Evolutionary conservation across 2,888 invertebrate genomes (phyloP), one percentile per base, ranked within the genome.

Genomic region (Melolontha melolontha): DNA sequence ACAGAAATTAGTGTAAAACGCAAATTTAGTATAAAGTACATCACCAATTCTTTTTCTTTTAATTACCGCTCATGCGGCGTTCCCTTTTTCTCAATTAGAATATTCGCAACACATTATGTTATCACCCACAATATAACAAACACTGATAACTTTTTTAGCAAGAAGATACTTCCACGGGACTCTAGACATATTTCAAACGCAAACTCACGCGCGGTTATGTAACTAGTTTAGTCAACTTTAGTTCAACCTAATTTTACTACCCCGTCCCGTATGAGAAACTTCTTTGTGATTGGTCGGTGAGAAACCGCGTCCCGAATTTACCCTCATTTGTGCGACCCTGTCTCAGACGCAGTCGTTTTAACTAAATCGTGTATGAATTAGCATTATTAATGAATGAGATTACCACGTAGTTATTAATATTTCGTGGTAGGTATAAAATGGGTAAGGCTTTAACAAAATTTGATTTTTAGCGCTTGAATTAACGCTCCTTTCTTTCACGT

Each of bases 261-360:
- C 80, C 81, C 76, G 80, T 78, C 81, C 82, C 81, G 79, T 80
- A 77, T 73, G 75, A 74, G 80, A 79, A 80, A 78, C 74, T 73
- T 63, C 73, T 70, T 68, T 77, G 74, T 75, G 65, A 81, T 81
- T 81, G 81, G 81, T 72, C 75, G 70, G 62, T 54, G 55, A 65
- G 67, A 70, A 73, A 73, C 74, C 75, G 75, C 74, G 75, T 75
- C 79, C 77, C 77, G 73, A 73, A 69, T 69, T 72, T 71, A 72
- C 75, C 74, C 74, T 72, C 75, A 73, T 72, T 76, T 73, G 75
- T 68, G 67, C 51, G 14, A 34, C 12, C 34, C 49, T 50, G 63
- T 50, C 51, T 34, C 51, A 40, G 49, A 64, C 64, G 51, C 16
- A 14, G n/a, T 44, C 12, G 59, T 47, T 29, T 34, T 49, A 49